A percentile compares a stretch with the other conserved stretches of the same genome.
Conservation (phyloP, 2,113 vertebrate genomes). For the Sebastes fasciatus region DNA sequence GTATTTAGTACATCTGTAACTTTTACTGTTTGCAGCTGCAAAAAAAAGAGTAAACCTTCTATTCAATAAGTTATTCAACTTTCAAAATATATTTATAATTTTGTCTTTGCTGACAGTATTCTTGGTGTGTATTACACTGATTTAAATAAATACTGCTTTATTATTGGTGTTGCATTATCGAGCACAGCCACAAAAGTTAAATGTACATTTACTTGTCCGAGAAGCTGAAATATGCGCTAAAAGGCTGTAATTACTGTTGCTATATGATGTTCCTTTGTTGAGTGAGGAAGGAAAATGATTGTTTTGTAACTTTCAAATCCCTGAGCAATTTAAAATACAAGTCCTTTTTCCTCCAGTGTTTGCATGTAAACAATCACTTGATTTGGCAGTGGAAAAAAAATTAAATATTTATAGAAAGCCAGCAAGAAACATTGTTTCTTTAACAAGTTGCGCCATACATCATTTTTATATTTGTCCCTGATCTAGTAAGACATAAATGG, state of each 20-base stretch:
- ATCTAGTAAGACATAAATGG: constrained; percentile 11
- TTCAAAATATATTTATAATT: neutral
- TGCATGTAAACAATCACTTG: constrained; percentile 13
- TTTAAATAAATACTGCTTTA: neutral
- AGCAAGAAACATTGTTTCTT: neutral
- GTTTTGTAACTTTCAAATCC: neutral
- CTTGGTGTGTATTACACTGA: neutral
- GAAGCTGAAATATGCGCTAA: neutral
- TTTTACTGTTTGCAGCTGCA: neutral
- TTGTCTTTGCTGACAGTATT: neutral
- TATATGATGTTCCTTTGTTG: neutral
- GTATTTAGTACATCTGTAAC: constrained; percentile 22
- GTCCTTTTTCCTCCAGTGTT: constrained; percentile 9
- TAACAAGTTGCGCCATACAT: neutral
- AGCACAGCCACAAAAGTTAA: neutral
- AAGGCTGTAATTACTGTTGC: constrained; percentile 6
- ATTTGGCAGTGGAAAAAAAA: neutral
- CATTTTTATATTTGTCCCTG: constrained; percentile 1
- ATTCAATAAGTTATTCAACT: neutral
- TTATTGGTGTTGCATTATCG: neutral
- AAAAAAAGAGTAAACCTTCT: neutral
- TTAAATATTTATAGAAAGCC: neutral
- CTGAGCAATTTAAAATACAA: neutral
- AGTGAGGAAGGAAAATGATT: constrained; percentile 3
- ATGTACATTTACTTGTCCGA: neutral